phyloP scores from a whole-genome alignment of 2,888 invertebrate species.

The Eupithecia dodoneata region DNA sequence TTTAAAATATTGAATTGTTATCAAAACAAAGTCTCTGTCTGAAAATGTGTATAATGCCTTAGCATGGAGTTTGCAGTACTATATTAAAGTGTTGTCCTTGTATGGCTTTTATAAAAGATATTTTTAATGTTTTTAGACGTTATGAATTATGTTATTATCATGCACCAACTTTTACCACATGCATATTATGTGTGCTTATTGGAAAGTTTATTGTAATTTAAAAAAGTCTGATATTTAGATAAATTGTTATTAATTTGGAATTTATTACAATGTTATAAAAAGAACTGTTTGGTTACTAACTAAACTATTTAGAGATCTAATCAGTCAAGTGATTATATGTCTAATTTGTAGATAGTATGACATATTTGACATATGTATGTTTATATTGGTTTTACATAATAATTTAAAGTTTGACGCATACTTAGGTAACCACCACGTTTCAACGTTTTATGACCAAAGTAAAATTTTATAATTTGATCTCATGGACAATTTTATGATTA shows the following conservation, averaged over 20 bases:
- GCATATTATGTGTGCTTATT: constrained; percentile 19
- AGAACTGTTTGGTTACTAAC: constrained; percentile 3
- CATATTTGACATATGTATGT: background rate
- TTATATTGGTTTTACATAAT: background rate
- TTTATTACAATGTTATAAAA: constrained; percentile 24
- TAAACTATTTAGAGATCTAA: background rate
- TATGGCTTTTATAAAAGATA: constrained; percentile 8
- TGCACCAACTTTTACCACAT: constrained; percentile 8
- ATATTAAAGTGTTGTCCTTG: constrained; percentile 11
- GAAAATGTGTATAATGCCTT: background rate
- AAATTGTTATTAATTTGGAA: constrained; percentile 32
- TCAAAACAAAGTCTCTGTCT: constrained; percentile 38
- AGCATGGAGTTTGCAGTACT: constrained; percentile 10
- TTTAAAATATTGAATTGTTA: constrained; percentile 14
- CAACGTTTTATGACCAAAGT: constrained; percentile 9
- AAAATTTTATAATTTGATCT: constrained; percentile 12
- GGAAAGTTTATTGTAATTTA: constrained; percentile 17
- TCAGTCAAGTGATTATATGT: background rate
- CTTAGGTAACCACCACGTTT: background rate
- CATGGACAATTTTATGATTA: background rate
- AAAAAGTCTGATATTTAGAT: constrained; percentile 34
- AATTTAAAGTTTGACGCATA: background rate
- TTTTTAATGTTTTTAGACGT: constrained; percentile 19
- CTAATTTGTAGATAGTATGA: background rate
- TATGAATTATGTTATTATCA: background rate